Evolutionary conservation across 1,140 invertebrate species (phyloP), one percentile per base, ranked within the genome.

Genomic region (Bombus ignitus): DNA sequence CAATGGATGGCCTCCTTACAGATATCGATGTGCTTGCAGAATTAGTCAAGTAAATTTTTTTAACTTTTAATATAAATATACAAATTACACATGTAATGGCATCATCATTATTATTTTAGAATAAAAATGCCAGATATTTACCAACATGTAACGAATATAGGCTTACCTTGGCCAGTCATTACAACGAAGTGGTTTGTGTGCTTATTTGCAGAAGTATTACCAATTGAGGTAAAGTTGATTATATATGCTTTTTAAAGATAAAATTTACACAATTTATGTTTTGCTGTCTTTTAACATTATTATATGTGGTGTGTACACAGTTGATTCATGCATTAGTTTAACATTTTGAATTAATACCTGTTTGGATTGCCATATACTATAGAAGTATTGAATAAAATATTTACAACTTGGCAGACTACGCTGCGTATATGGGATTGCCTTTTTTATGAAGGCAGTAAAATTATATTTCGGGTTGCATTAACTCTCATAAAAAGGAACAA

Each of bases 151-250:
- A 96, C 97, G 83, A 96, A 96, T 86, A 94, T 98, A 91, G 97
- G 97, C 71, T 95, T 99, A 87, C 97, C 98, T 32, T 99, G 98
- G 98, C 96, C 97, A 75, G 97, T 99, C 32, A 97, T 98, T 86
- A 97, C 97, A 57, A 98, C 98, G 72, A 99, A 99, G 95, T 99
- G 98, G 98, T 99, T 99, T 94, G 97, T 99, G 89, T 99, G 98
- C 93, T 95, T 99, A 15, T 99, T 97, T 95, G 98, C 97, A 72
- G 98, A 99, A 96, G 98, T 99, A 83, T 95, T 99, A 76, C 98
- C 98, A 25, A 97, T 97, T 83, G 98, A 99, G 95, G 97, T 97
- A 94, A 93, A 85, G 84, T 80, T 73, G 39, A 77, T 81, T 42
- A 37, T 47, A 81, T 77, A 68, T 72, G 35, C 59, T 62, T 65